Evolutionary conservation across 2,797 vertebrate genomes (phyloP), one percentile per base, ranked within the genome.

Genomic region (Tenualosa ilisha): DNA sequence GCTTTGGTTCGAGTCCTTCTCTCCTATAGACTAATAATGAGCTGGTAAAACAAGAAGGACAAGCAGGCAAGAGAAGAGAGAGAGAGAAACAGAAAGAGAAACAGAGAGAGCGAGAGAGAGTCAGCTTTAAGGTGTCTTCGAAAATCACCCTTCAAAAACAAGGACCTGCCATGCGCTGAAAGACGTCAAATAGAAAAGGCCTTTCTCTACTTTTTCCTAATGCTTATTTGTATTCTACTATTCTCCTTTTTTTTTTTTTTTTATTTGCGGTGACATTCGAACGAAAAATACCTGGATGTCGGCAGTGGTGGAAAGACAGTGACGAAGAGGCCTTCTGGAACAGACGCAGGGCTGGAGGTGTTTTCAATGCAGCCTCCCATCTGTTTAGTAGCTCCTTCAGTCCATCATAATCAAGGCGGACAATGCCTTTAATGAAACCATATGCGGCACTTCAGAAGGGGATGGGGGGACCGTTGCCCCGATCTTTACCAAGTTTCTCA

Each of bases 21-120:
- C 26, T 37, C 65, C 65, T 37, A 72, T 37, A 72, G 65, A 72
- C 65, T 72, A 15, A 40, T 72, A 37, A 72, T 72, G 65, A 72
- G 65, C 11, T 37, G 65, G 11, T 17, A 13, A 24, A 61, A 61
- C 59, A 61, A 63, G n/a, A 7, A 63, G 6, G 7, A 61, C 59
- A 61, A 63, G 59, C 20, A 63, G 22, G 22, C 20, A 63, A 63
- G 59, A 72, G 65, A 37, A 68, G 31, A 68, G 12, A 68, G n/a
- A 26, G 8, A 26, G 63, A 56, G 54, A 56, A 17, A 56, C 17
- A 22, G 54, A 56, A 3, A 56, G 54, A 56, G 4, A 22, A 17
- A 56, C 3, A 56, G 54, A 56, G 54, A 22, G 17, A 22, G 17
- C 20, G 54, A 56, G 54, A 56, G 54, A 56, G 59, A n/a, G 46